Evolutionary conservation across 2,113 vertebrate species (phyloP), one percentile per base, ranked within the genome.

Genomic region (Eptesicus fuscus): DNA sequence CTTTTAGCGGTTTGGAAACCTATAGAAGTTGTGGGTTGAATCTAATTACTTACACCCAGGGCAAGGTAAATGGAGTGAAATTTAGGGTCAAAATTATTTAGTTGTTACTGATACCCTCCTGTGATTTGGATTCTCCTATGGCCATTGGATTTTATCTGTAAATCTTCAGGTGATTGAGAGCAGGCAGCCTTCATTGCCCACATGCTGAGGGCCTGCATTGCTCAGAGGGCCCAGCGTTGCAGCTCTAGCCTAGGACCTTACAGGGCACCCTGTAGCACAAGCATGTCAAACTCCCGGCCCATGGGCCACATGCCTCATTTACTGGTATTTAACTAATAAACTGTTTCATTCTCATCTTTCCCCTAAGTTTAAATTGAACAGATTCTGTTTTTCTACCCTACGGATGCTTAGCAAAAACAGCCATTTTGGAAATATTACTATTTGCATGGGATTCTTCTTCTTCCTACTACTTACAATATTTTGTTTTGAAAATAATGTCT

Each of bases 401-500:
- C 61, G 3, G 42, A 30, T 73, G 16, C 63, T 93, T 85, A 94
- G 28, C 20, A 67, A 78, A 94, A 83, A 51, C 25, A 92, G 14
- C 42, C 22, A 28, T 35, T 94, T 86, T 96, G 7, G 5, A 83
- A 83, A 80, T 83, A 83, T 28, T 80, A 28, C 22, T 53, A 11
- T 61, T 78, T 56, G 11, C 47, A 49, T 90, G 17, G 30, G 30
- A 42, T 89, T 86, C 13, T 92, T 83, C 32, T 7, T 93, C 7
- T 90, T 90, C 25, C 18, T 61, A 17, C 4, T 56, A 37, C 16
- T 92, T 91, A 71, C 0, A 44, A 9, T 87, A 71, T 90, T 84
- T 86, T 71, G 80, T 73, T 90, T 90, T 85, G 42, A 89, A 91
- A 94, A 47, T 53, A 74, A 35, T 83, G 42, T 83, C 16, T 78